phyloP scores from a whole-genome alignment of 2,113 vertebrate species.

The Xenopus tropicalis region DNA sequence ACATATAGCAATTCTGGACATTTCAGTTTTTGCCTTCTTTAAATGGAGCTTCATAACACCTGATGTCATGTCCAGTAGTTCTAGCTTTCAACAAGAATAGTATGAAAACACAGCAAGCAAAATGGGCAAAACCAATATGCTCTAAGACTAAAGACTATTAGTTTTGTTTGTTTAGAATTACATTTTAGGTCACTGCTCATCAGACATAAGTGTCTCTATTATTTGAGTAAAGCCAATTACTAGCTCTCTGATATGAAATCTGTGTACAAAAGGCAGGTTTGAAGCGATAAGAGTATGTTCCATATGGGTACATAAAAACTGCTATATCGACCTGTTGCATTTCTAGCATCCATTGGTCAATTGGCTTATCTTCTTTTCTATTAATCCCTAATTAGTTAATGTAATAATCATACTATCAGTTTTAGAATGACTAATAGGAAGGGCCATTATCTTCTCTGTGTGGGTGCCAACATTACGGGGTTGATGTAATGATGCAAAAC shows the following conservation, averaged over 20 bases:
- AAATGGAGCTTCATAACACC: too few species aligned
- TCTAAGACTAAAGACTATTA: too few species aligned
- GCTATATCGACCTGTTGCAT: background rate
- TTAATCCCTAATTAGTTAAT: conserved; percentile 11
- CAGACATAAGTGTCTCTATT: conserved; percentile 1
- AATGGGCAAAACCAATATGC: too few species aligned
- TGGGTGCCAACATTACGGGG: background rate
- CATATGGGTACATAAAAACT: conserved; percentile 16
- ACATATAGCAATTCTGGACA: too few species aligned
- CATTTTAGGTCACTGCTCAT: background rate
- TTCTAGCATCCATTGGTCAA: background rate
- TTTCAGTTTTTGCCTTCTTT: too few species aligned
- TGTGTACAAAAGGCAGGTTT: background rate
- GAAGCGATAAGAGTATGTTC: conserved; percentile 3
- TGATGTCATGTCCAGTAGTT: too few species aligned
- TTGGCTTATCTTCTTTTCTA: conserved; percentile 22
- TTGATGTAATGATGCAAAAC: background rate
- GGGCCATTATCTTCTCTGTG: background rate
- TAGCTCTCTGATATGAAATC: background rate
- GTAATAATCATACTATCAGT: conserved; percentile 4
- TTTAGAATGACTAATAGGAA: conserved; percentile 2
- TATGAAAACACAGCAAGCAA: too few species aligned
- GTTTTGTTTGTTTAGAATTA: too few species aligned
- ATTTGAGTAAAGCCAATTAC: conserved; percentile 17
- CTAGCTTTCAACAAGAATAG: too few species aligned